Base-by-base conservation (phyloP, 2,888 invertebrate genomes). In the Philopedon plagiatum region DNA sequence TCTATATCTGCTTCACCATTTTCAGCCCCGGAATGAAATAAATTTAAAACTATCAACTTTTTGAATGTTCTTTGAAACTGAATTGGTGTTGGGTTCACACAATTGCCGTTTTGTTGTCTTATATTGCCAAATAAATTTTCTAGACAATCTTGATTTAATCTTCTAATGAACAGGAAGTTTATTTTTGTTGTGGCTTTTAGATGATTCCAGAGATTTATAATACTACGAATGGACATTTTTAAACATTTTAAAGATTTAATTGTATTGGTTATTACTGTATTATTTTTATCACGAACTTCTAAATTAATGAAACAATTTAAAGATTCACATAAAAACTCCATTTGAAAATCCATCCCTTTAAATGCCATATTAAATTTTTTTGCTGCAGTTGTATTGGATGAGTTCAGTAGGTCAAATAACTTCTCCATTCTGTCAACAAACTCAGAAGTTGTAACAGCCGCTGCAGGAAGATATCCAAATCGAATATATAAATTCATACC, bases 131-230 rank as follows among this genome's bases (percentile, higher is more conserved):
- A 41, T 13, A 13, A 8, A 15, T 41, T 41, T 15, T 41, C 39
- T 41, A 41, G 13, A 39, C 66, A 57, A 18, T 66, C 44, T 58
- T 66, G 66, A 19, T 66, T 66, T 39, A 66, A 21, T 41, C 46
- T 19, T 21, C 57, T 3, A 8, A 8, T 41, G 13, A 41, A 41
- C 13, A 41, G 15, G 8, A 13, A 58, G 4, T 66, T 58, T 29
- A 5, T 58, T 3, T 18, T 32, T 2, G 46, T 44, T 29, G 9
- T 66, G 2, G 5, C n/a, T 18, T 34, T 13, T 18, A 64, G 37
- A 11, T 34, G 8, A 5, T 54, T 21, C 18, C 15, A 51, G 19
- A 64, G 51, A 21, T 13, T 1, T 9, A 64, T 44, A 9, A 39
- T 32, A 26, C 51, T 44, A 18, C 23, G 44, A 8, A 64, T 39